These are phyloP conservation scores for Sibirionetta formosa DNA, from an alignment of 2,797 vertebrate genomes.

Conservation along the genomic window DNA sequence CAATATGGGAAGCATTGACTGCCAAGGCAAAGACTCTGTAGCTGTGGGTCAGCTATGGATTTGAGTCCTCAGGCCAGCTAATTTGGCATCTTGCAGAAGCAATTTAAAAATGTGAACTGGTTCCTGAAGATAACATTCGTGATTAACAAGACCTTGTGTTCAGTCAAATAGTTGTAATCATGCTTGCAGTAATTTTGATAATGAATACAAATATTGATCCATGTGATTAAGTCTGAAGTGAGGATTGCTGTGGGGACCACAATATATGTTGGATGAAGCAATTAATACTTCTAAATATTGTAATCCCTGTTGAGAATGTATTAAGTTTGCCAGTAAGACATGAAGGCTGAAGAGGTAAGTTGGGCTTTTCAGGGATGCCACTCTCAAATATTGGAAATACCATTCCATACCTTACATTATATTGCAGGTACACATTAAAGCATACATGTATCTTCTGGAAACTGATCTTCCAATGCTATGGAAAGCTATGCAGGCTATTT, in stretches of 20 bases:
- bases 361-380: not conserved
- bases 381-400: not conserved
- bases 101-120: not conserved
- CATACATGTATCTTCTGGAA: not conserved
- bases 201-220: not conserved
- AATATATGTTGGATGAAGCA: not conserved
- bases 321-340: not conserved
- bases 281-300: not conserved
- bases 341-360: not conserved
- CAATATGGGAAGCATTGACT: slow-evolving; percentile 33
- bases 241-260: not conserved
- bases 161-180: not conserved
- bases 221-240: not conserved
- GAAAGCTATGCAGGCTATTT: not conserved
- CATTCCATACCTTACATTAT: not conserved
- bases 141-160: not conserved
- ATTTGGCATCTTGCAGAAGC: slow-evolving; percentile 5
- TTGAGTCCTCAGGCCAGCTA: slow-evolving; percentile 4
- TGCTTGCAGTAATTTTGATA: not conserved
- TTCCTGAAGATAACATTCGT: not conserved
- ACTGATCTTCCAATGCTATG: not conserved
- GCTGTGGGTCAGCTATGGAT: slow-evolving; percentile 12
- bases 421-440: not conserved
- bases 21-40: not conserved
- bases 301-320: not conserved